Conservation (phyloP, 1,140 invertebrate genomes). For the Sitodiplosis mosellana region DNA sequence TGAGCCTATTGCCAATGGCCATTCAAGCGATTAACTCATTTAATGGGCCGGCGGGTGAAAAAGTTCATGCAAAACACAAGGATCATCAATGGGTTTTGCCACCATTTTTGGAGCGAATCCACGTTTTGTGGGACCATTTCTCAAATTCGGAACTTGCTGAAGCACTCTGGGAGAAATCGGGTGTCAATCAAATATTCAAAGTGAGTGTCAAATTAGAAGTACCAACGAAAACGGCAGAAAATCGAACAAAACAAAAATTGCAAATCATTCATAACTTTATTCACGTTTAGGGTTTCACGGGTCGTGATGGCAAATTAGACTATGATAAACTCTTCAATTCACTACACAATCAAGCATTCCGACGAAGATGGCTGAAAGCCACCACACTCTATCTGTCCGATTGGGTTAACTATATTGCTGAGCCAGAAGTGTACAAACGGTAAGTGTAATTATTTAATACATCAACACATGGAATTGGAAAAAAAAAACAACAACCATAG, state of each 20-base stretch:
- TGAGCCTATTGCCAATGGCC: slow-evolving; percentile 41
- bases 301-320: slow-evolving; percentile 43
- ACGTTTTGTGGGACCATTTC: slow-evolving; percentile 60
- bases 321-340: slow-evolving; percentile 52
- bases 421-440: slow-evolving; percentile 54
- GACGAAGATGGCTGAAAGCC: slow-evolving; percentile 56
- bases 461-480: too few species aligned
- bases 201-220: slow-evolving; percentile 23
- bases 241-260: too few species aligned
- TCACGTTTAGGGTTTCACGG: slow-evolving; percentile 29
- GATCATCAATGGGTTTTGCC: slow-evolving; percentile 52
- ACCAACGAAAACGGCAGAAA: too few species aligned
- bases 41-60: slow-evolving; percentile 28
- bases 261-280: too few species aligned
- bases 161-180: slow-evolving; percentile 49
- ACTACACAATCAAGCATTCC: slow-evolving; percentile 55
- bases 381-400: slow-evolving; percentile 53
- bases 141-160: slow-evolving; percentile 56
- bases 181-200: slow-evolving; percentile 40
- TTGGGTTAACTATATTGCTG: slow-evolving; percentile 49
- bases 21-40: slow-evolving; percentile 37
- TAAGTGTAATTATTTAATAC: slow-evolving; percentile 23
- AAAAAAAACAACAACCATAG: too few species aligned
- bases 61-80: slow-evolving; percentile 38
- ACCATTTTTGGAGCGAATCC: slow-evolving; percentile 49